A percentile compares a stretch with the other conserved stretches of the same genome.
phyloP scores from a whole-genome alignment of 2,888 invertebrate genomes.

The Adelphocoris suturalis region DNA sequence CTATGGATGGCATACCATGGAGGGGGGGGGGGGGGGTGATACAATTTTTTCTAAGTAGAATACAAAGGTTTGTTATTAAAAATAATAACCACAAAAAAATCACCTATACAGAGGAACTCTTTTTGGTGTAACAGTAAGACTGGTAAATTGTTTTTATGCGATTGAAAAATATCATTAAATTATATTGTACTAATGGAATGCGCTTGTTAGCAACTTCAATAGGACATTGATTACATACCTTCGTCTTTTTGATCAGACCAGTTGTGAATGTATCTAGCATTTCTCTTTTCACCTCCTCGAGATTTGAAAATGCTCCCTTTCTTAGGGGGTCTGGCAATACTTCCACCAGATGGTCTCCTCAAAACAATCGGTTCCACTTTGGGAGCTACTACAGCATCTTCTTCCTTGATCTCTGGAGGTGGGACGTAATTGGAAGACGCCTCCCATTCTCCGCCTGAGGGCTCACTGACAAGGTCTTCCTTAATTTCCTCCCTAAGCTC shows the following conservation, averaged over 20 bases:
- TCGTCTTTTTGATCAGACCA: conserved; percentile 89
- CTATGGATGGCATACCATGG: too few relatives aligned
- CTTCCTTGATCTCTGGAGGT: conserved; percentile 57
- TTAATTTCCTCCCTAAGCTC: conserved; percentile 40
- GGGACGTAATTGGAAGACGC: conserved; percentile 47
- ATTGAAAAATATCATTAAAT: too few relatives aligned
- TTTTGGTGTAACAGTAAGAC: too few relatives aligned
- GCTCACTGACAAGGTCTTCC: neutral
- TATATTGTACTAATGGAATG: too few relatives aligned
- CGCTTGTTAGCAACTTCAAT: too few relatives aligned
- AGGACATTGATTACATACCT: conserved; percentile 73
- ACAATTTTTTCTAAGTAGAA: too few relatives aligned
- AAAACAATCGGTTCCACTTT: conserved; percentile 73
- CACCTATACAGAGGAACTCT: too few relatives aligned
- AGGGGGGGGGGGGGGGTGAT: too few relatives aligned
- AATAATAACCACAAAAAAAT: too few relatives aligned
- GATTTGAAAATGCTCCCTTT: conserved; percentile 95
- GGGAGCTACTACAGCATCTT: conserved; percentile 40
- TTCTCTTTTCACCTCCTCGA: conserved; percentile 85
- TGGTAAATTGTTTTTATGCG: too few relatives aligned
- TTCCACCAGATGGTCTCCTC: conserved; percentile 74
- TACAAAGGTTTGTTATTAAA: too few relatives aligned
- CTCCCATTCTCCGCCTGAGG: conserved; percentile 46
- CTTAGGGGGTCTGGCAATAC: conserved; percentile 80
- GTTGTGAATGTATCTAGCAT: conserved; percentile 92